A percentile compares a stretch with the other conserved stretches of the same genome.
phyloP scores from a whole-genome alignment of 1,140 invertebrate species.

The Trichonephila clavata region DNA sequence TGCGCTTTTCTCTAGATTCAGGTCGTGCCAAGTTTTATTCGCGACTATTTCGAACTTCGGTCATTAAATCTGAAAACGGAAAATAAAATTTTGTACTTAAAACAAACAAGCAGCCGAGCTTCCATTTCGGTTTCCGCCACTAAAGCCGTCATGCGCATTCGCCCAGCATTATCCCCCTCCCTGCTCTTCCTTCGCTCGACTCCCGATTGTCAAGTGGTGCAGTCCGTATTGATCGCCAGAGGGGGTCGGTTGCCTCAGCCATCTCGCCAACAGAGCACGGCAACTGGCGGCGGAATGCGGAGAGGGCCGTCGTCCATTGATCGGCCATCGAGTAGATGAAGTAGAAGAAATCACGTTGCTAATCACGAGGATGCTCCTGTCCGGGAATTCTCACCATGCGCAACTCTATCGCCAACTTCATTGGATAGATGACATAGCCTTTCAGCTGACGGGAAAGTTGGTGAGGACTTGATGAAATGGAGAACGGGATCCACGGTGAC shows the following conservation, averaged over 20 bases:
- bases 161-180: neutral
- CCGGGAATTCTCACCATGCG: neutral
- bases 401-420: neutral
- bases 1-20: no score
- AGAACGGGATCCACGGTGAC: no score
- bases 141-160: neutral
- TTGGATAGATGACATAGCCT: neutral
- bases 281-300: neutral
- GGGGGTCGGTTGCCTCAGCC: neutral
- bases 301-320: neutral
- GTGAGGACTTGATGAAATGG: neutral
- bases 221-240: constrained; percentile 19
- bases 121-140: neutral
- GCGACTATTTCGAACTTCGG: no score
- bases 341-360: neutral
- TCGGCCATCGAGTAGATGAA: neutral
- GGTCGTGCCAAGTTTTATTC: no score
- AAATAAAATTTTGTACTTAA: no score
- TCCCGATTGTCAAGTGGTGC: neutral
- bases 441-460: neutral
- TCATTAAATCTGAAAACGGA: no score
- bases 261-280: neutral
- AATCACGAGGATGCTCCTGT: neutral
- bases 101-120: neutral
- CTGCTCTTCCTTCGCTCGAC: no score